Base-by-base conservation (phyloP, 2,888 invertebrate species). In the Yponomeuta plumbellus region DNA sequence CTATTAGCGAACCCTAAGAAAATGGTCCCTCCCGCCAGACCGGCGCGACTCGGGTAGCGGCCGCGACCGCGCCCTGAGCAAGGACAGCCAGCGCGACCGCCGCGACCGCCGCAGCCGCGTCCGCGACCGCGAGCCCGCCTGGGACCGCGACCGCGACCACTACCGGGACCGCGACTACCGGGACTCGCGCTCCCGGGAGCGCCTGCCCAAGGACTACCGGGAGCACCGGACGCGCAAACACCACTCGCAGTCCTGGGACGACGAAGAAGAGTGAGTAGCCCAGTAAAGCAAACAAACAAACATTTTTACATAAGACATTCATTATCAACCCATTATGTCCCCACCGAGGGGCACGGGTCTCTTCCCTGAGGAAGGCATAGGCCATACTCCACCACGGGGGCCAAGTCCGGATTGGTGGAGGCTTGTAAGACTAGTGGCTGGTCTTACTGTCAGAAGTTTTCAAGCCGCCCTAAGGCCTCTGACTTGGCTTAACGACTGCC, bases 191-290 rank as follows among this genome's bases (percentile, higher is more conserved):
- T 75, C 92, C 85, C 69, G 92, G 80, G 80, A 86, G 73, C 44
- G 94, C 87, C 72, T 92, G 88, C 78, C 86, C 78, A 79, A 88
- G 83, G 85, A 92, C 70, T 90, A 89, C 69, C n/a, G 92, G 74
- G 91, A 88, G 66, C 85, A 88, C 66, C 81, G 93, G 68, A 93
- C 94, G 75, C 87, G 94, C 77, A 92, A 93, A 77, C 86, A 92
- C 74, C 88, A 92, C 17, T 84, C 92, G 74, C 92, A 92, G 72
- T 94, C 94, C 68, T 94, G 94, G 74, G 95, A 95, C 69, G 94
- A 94, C 70, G 94, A 95, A 68, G 94, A 94, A 78, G 95, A 95
- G 94, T 95, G 75, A 92, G 94, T 84, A 61, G 21, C 34, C 44
- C 57, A 40, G n/a, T 57, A 22, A 61, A n/a, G n/a, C n/a, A n/a